phyloP scores from a whole-genome alignment of 2,797 vertebrate genomes.

The Alfaro cultratus region DNA sequence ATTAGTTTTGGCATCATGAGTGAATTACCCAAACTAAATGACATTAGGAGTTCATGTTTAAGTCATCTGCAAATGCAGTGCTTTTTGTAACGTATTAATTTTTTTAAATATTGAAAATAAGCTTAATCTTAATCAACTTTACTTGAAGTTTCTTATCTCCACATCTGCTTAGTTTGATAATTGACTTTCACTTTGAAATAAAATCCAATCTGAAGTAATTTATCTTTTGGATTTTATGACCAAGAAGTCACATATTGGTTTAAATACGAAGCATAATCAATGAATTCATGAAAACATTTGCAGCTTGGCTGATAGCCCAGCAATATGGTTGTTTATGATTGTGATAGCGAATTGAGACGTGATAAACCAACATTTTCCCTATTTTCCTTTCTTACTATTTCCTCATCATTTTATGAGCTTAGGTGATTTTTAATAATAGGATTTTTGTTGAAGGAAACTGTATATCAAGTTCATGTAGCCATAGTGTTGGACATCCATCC shows the following conservation, averaged over 20 bases:
- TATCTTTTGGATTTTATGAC: not conserved
- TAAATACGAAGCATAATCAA: not conserved
- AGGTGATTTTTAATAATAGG: too few relatives aligned
- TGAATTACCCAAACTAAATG: constrained; percentile 10
- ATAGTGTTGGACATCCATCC: not conserved
- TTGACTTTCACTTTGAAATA: constrained; percentile 12
- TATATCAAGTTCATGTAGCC: not conserved
- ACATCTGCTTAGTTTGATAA: not conserved
- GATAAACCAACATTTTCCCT: not conserved
- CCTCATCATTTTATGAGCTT: not conserved
- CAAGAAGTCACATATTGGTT: not conserved
- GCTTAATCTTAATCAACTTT: not conserved
- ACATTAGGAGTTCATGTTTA: constrained; percentile 6
- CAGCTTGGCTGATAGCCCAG: not conserved
- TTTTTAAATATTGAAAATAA: not conserved
- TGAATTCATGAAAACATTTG: not conserved
- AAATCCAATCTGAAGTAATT: constrained; percentile 1
- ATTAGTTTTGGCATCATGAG: constrained; percentile 11
- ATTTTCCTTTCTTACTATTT: not conserved
- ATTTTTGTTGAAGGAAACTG: not conserved
- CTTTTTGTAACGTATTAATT: constrained; percentile 12
- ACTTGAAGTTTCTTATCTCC: constrained; percentile 5
- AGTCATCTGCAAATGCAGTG: constrained; percentile 3
- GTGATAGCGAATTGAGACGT: not conserved
- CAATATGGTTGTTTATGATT: not conserved